Evolutionary conservation across 2,113 vertebrate species (phyloP), one percentile per base, ranked within the genome.

Genomic region (Odontesthes bonariensis): DNA sequence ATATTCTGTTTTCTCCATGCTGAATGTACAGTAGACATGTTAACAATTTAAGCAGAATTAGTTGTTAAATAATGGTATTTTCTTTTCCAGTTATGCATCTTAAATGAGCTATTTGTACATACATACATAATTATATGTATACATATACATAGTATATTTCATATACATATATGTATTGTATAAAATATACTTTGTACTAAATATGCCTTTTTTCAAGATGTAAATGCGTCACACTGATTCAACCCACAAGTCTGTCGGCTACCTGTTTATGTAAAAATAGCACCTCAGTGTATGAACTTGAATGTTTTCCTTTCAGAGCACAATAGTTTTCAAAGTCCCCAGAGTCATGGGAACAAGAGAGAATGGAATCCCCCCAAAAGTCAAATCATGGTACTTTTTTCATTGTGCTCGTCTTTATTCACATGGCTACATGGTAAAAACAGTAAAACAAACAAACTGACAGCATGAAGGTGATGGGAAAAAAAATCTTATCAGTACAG

Each of bases 351-450:
- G 75, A 82, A 75, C 75, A 59, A 35, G 20, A 81, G 52, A 52
- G n/a, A 49, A 22, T 55, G 86, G 80, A 86, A 79, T 82, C 70
- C 56, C 73, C 75, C 76, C 55, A 67, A 79, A 85, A 61, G 65
- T 62, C 62, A 75, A 49, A 14, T 14, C n/a, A 0, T 3, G 38
- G 12, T 16, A 31, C 63, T 75, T 64, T n/a, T 35, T 51, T 66
- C 60, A n/a, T 42, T 16, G 14, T 52, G 56, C 42, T 56, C 20
- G 1, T 16, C n/a, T 47, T 52, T 19, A 44, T 35, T 75, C 33
- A 58, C 20, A 55, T 40, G n/a, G n/a, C 65, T 33, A 12, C 33
- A 52, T 35, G 56, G 69, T 68, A 40, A 55, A 69, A 64, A 13
- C 53, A 1, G 0, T 42, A 47, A 23, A 59, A 83, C 33, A 49